Evolutionary conservation across 2,888 invertebrate species (phyloP).

Genomic region (Caenorhabditis sp.): DNA sequence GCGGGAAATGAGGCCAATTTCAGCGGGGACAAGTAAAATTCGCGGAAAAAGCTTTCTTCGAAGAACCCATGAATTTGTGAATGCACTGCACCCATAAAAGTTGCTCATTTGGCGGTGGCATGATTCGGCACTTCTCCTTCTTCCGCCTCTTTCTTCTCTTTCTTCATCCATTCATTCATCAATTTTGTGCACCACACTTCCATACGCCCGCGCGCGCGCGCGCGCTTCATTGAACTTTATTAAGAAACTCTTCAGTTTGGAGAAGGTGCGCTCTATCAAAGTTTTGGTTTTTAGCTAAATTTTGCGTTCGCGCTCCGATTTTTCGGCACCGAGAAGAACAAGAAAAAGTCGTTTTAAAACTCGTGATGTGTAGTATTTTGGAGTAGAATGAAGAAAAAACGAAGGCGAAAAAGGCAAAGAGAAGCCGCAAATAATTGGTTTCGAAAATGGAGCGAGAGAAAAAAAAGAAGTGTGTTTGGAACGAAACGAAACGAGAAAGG

Average conservation of each 20-base stretch:
- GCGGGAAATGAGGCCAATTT: too few relatives aligned
- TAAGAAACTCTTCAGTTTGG: too few relatives aligned
- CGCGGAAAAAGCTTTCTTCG: too few relatives aligned
- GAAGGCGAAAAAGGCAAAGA: not conserved
- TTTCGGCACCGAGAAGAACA: not conserved
- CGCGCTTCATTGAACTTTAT: not conserved
- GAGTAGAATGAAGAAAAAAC: not conserved
- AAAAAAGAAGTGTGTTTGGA: slow-evolving; percentile 18
- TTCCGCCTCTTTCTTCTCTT: not conserved
- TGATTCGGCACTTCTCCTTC: too few relatives aligned
- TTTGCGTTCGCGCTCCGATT: not conserved
- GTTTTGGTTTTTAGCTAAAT: too few relatives aligned
- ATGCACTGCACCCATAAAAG: too few relatives aligned
- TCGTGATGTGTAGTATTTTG: not conserved
- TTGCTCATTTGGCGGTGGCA: too few relatives aligned
- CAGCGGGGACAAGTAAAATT: too few relatives aligned
- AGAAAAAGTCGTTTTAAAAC: not conserved
- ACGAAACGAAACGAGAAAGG: not conserved
- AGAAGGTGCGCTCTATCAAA: too few relatives aligned
- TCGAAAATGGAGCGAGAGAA: slow-evolving; percentile 5
- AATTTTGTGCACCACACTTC: not conserved
- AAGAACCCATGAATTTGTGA: too few relatives aligned
- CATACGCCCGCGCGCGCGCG: not conserved
- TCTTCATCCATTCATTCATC: slow-evolving; percentile 6
- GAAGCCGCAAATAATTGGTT: slow-evolving; percentile 38